Percentiles rank a stretch among this genome's conserved stretches.
Evolutionary conservation across 2,888 invertebrate species (phyloP).

Genomic region (Gnatocerus cornutus): DNA sequence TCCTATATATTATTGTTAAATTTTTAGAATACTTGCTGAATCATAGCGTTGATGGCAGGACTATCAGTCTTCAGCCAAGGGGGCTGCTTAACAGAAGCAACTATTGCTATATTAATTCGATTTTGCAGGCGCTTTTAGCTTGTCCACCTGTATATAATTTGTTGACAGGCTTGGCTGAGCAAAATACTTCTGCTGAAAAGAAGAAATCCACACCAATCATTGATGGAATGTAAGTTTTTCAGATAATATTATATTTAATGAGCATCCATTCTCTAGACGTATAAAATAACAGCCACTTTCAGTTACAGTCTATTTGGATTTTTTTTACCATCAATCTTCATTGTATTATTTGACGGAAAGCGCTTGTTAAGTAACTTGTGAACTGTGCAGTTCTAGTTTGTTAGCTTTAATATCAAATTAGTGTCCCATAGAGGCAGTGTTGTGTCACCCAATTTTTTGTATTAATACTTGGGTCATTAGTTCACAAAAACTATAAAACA

Average conservation of each 20-base stretch:
- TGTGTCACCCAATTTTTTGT: background rate
- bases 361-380: too few relatives aligned
- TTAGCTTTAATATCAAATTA: too few relatives aligned
- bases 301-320: too few relatives aligned
- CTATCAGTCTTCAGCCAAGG: slow-evolving; percentile 88
- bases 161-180: slow-evolving; percentile 83
- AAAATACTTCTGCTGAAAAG: slow-evolving; percentile 72
- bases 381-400: too few relatives aligned
- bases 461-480: too few relatives aligned
- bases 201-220: slow-evolving; percentile 85
- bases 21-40: slow-evolving; percentile 80
- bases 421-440: too few relatives aligned
- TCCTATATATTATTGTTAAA: slow-evolving; percentile 10
- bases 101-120: slow-evolving; percentile 97
- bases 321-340: too few relatives aligned
- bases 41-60: slow-evolving; percentile 85
- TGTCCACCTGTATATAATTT: slow-evolving; percentile 97
- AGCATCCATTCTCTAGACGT: too few relatives aligned
- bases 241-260: too few relatives aligned
- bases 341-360: too few relatives aligned
- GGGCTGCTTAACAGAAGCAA: slow-evolving; percentile 95
- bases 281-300: too few relatives aligned
- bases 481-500: background rate
- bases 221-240: slow-evolving; percentile 89
- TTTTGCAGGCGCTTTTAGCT: slow-evolving; percentile 92